Percentiles rank a stretch among this genome's conserved stretches.
Evolutionary conservation across 2,797 vertebrate species (phyloP).

Genomic region (Pterois miles): DNA sequence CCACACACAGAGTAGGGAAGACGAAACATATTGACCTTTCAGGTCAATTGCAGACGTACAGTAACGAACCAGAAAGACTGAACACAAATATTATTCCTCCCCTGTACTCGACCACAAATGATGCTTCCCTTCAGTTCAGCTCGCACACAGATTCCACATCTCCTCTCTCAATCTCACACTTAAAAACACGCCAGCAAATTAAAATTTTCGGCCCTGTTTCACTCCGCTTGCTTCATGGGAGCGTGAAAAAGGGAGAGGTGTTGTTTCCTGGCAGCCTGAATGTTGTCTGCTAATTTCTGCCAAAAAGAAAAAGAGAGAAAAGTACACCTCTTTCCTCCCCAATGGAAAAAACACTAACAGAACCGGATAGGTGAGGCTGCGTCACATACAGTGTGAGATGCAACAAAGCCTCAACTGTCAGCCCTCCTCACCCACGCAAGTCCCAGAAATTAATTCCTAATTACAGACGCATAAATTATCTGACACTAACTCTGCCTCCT

Average conservation of each 20-base stretch:
- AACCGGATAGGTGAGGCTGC: background rate
- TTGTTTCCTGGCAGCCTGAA: slow-evolving; percentile 4
- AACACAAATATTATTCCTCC: background rate
- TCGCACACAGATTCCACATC: background rate
- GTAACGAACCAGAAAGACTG: too few species aligned
- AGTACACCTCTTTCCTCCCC: background rate
- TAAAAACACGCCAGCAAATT: slow-evolving; percentile 23
- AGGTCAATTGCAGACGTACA: background rate
- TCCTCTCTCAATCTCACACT: slow-evolving; percentile 1
- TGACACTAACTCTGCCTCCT: slow-evolving; percentile 1
- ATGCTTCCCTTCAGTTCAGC: slow-evolving; percentile 19
- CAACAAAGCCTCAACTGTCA: slow-evolving; percentile 7
- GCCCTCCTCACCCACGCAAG: slow-evolving; percentile 1
- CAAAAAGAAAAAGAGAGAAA: background rate
- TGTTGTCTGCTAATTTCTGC: background rate
- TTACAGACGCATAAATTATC: slow-evolving; percentile 22
- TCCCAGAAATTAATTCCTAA: slow-evolving; percentile 15
- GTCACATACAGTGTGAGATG: background rate
- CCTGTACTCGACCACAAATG: slow-evolving; percentile 2
- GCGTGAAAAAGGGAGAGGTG: background rate
- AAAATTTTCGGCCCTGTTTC: slow-evolving; percentile 3
- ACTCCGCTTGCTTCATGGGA: background rate
- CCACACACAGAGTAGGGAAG: background rate
- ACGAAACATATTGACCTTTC: background rate
- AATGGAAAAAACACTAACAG: background rate